These are phyloP conservation scores for Drosophila kambysellisi DNA, from an alignment of 2,888 invertebrate genomes.

Conservation along the genomic window DNA sequence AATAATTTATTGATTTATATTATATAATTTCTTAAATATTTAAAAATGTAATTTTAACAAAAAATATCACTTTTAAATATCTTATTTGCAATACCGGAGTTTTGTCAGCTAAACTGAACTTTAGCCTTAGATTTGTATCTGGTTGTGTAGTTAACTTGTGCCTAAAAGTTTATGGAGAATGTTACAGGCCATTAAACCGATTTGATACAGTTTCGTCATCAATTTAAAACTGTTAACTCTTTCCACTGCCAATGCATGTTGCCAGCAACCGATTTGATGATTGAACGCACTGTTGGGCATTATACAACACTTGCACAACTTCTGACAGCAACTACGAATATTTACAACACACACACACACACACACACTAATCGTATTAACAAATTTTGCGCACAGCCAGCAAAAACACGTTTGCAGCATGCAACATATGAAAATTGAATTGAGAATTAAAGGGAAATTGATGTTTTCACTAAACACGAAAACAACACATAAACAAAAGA, in stretches of 20 bases:
- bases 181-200: not conserved
- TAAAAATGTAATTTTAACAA: too few species aligned
- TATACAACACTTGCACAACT: conserved; percentile 44
- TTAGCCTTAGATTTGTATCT: not conserved
- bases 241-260: not conserved
- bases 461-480: conserved; percentile 38
- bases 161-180: not conserved
- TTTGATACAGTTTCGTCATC: not conserved
- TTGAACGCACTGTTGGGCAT: conserved; percentile 21
- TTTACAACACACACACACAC: conserved; percentile 18
- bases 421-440: conserved; percentile 33
- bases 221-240: not conserved
- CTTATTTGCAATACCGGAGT: not conserved
- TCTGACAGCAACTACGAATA: conserved; percentile 19
- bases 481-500: conserved; percentile 39
- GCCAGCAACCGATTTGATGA: conserved; percentile 22
- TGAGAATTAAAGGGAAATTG: conserved; percentile 15
- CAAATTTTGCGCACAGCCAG: conserved; percentile 33
- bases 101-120: too few species aligned
- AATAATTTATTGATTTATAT: too few species aligned
- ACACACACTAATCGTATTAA: conserved; percentile 49
- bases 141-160: not conserved
- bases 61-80: not conserved
- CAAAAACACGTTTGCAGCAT: conserved; percentile 29
- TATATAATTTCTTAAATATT: too few species aligned